Base-by-base conservation (phyloP, 2,888 invertebrate genomes). In the Scaptomyza polygonia region DNA sequence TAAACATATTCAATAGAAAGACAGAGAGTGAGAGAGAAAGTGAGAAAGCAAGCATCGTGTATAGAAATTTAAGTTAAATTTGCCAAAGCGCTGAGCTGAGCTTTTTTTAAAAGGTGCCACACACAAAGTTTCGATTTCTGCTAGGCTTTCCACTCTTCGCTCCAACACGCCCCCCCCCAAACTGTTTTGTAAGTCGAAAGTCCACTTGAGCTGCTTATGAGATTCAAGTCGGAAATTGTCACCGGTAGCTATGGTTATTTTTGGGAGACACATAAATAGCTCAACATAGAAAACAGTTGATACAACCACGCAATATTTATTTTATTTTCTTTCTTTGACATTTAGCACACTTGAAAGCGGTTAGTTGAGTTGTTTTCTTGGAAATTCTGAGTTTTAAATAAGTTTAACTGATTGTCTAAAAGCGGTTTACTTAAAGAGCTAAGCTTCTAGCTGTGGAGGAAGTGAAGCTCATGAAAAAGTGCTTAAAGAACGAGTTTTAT, bases 31-130 rank as follows among this genome's bases (percentile, higher is more conserved):
- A 21, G 0, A 21, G 21, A 21, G 21, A 2, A 3, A 21, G 3
- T 2, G 21, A 21, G 21, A 21, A 3, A 21, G 21, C 21, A 21
- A 21, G 21, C 30, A 30, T 30, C 12, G 12, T 36, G 14, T 12
- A 25, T n/a, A 42, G 49, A 49, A 29, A 9, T 25, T 8, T 27
- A 47, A 34, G 11, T 29, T n/a, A 8, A 61, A 48, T 32, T 47
- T 43, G 18, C n/a, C 29, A 49, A 49, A 11, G n/a, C 25, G 14
- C 3, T 21, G 18, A 32, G 51, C 48, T 27, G 11, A 49, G 54
- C 34, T 65, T 55, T 65, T 52, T 59, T 58, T 55, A 69, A 48
- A 39, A 25, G 43, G 8, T 44, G 47, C 18, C 40, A 44, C 39
- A 43, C 14, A 7, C n/a, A 5, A 5, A 27, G 32, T 11, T 27